Conservation (phyloP, 2,797 vertebrate species). For the Ficedula albicollis region DNA sequence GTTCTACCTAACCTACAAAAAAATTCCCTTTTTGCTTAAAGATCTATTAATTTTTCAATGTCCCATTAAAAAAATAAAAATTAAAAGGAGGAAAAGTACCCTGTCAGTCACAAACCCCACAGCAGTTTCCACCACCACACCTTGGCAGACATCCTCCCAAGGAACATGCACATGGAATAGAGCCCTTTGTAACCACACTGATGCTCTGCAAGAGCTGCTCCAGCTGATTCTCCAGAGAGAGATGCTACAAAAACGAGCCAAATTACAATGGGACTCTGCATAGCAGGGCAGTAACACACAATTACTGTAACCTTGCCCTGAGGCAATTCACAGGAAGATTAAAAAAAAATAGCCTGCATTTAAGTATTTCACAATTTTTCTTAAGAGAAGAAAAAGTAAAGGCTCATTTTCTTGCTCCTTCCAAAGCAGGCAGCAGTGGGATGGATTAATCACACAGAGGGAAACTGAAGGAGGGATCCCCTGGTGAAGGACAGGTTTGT, state of each 20-base stretch:
- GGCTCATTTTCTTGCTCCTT: background rate
- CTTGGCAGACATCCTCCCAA: background rate
- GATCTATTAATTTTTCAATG: background rate
- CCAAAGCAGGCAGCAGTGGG: background rate
- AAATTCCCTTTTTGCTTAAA: background rate
- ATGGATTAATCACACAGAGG: background rate
- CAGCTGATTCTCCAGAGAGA: background rate
- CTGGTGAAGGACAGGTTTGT: background rate
- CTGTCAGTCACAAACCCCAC: background rate
- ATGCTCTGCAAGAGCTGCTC: background rate
- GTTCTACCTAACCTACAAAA: background rate
- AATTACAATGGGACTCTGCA: background rate
- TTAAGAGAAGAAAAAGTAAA: background rate
- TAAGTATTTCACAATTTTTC: background rate
- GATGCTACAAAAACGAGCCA: background rate
- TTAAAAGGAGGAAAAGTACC: background rate
- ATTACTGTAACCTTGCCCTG: conserved; percentile 36
- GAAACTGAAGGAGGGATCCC: background rate
- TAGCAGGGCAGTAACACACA: background rate
- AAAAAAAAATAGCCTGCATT: background rate
- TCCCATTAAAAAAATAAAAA: background rate
- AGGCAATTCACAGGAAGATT: background rate
- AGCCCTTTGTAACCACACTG: background rate
- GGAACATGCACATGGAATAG: fast-evolving
- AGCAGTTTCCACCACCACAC: background rate